phyloP scores from a whole-genome alignment of 2,888 invertebrate genomes.

The Andrena fulva region DNA sequence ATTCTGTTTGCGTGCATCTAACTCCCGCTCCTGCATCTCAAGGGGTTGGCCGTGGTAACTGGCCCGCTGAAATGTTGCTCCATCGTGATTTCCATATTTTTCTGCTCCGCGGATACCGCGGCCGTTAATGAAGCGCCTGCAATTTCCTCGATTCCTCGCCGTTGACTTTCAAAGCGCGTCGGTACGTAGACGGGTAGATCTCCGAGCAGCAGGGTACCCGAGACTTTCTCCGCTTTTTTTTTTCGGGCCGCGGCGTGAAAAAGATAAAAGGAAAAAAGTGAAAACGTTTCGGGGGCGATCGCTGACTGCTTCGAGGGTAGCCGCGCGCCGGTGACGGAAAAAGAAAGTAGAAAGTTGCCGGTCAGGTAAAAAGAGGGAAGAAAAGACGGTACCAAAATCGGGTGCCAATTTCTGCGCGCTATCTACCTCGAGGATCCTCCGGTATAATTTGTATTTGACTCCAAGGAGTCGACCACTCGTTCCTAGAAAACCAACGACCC shows the following conservation, averaged over 20 bases:
- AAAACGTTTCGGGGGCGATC: constrained; percentile 26
- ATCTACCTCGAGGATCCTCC: constrained; percentile 55
- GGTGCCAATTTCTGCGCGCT: constrained; percentile 50
- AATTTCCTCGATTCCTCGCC: constrained; percentile 27
- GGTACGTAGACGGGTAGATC: background rate
- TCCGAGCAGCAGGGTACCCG: background rate
- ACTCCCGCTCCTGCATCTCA: constrained; percentile 54
- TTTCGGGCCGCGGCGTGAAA: background rate
- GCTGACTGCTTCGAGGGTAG: background rate
- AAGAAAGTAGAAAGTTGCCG: constrained; percentile 75
- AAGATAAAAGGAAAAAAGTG: constrained; percentile 18
- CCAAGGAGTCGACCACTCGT: constrained; percentile 62
- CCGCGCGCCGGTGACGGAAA: constrained; percentile 11
- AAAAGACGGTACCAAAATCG: constrained; percentile 28
- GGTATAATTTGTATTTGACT: constrained; percentile 70
- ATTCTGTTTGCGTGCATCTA: constrained; percentile 82
- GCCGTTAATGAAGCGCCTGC: constrained; percentile 35
- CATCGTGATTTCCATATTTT: constrained; percentile 55
- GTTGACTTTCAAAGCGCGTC: background rate
- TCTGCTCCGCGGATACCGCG: constrained; percentile 4
- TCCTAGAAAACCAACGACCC: constrained; percentile 65
- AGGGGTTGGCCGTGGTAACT: constrained; percentile 48
- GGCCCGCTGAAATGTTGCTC: constrained; percentile 45
- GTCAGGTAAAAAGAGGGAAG: constrained; percentile 61
- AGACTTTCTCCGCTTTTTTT: constrained; percentile 1